Percentiles rank a stretch among this genome's conserved stretches.
These are phyloP conservation scores for Latrodectus hesperus DNA, from an alignment of 2,888 invertebrate species.

Conservation along the genomic window DNA sequence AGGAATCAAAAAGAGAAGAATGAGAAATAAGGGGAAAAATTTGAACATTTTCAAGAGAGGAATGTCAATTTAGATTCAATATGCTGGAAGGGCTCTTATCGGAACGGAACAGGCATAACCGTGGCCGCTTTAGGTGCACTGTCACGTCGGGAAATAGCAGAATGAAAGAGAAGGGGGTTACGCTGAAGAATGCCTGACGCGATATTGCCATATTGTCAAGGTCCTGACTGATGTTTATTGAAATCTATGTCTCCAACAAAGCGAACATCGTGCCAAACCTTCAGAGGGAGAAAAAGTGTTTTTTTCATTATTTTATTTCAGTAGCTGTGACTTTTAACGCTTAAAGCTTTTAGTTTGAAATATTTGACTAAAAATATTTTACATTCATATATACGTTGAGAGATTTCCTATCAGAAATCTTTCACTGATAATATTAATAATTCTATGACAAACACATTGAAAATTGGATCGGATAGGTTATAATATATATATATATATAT, in stretches of 20 bases:
- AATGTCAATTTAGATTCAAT: slow-evolving; percentile 33
- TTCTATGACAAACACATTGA: no score
- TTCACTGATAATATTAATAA: no score
- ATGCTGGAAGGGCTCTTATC: slow-evolving; percentile 29
- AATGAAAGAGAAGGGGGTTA: neutral
- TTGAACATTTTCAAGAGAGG: neutral
- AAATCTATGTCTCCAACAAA: neutral
- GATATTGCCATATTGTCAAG: neutral
- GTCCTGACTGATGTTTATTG: slow-evolving; percentile 1
- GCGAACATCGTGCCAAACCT: no score
- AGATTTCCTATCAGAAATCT: no score
- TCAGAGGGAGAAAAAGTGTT: no score
- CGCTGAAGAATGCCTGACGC: slow-evolving; percentile 1
- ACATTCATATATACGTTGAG: no score
- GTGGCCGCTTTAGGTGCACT: neutral
- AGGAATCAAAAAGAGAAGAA: neutral
- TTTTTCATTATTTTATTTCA: no score
- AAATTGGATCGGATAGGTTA: no score
- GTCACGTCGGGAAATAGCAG: slow-evolving; percentile 16
- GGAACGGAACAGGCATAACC: slow-evolving; percentile 9
- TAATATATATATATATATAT: no score
- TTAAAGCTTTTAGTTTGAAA: no score
- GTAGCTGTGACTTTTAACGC: no score
- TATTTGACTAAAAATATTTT: no score
- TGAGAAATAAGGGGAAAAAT: neutral